Base-by-base conservation (phyloP, 2,113 vertebrate genomes). In the Brienomyrus brachyistius region DNA sequence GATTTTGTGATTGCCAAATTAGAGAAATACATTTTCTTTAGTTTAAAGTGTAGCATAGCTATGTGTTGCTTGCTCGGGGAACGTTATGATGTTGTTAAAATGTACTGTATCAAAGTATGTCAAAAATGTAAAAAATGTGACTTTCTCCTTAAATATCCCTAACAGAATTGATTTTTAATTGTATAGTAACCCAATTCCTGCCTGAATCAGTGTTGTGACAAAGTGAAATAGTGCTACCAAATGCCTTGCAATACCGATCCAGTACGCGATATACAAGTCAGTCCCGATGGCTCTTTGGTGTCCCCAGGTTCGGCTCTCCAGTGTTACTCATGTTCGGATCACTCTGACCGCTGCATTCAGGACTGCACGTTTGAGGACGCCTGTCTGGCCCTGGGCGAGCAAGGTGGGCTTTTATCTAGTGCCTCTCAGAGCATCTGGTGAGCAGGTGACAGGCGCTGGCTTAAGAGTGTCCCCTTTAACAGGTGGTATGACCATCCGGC, bases 361-460 rank as follows among this genome's bases (percentile, higher is more conserved):
- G 94, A 95, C 51, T 96, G 96, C 91, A 94, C 94, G 0, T 94
- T 90, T 9, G 95, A 96, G 56, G 96, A 96, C 90, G 93, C 96
- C 2, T 96, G 96, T 56, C 92, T 96, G 8, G 95, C 93, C 80
- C 93, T 96, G 91, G 93, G 92, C 19, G 95, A 95, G 23, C 89
- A 90, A 95, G 95, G 95, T 96, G 45, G 66, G 77, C 19, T 3
- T 21, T 21, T 35, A 51, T 31, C 21, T 13, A 23, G 27, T 52
- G 31, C 1, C 15, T 31, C 9, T 59, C 31, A 90, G n/a, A 8
- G 8, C 2, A 0, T 52, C 11, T 87, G 21, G 7, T 35, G 47
- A 31, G 51, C 50, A 15, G 7, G 43, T 48, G 51, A 54, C n/a
- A 10, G 19, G 35, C 0, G 6, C 35, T n/a, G 13, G 27, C 23